phyloP scores from a whole-genome alignment of 2,797 vertebrate genomes.

The Emydoidea blandingii region DNA sequence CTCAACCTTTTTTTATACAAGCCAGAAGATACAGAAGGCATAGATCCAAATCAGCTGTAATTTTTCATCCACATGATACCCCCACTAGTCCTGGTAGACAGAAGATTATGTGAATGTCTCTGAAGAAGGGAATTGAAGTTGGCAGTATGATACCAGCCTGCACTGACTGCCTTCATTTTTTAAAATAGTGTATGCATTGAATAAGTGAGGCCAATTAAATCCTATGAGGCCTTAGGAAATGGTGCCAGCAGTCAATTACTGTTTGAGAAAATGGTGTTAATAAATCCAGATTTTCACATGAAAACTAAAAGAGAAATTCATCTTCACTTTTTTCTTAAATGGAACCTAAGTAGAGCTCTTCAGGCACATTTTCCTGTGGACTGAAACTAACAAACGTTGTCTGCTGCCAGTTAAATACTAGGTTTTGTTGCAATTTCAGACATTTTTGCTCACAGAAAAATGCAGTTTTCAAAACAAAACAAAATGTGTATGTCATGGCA shows the following conservation, averaged over 20 bases:
- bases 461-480: background rate
- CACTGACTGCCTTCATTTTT: background rate
- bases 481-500: background rate
- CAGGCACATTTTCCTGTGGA: background rate
- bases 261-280: conserved; percentile 4
- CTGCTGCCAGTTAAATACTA: background rate
- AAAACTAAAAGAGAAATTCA: background rate
- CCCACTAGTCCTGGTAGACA: background rate
- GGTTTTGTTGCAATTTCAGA: background rate
- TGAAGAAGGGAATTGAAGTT: background rate
- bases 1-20: background rate
- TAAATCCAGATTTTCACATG: background rate
- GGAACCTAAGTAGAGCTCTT: background rate
- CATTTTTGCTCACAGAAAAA: background rate
- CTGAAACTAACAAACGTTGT: background rate
- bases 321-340: background rate
- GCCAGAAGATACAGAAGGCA: background rate
- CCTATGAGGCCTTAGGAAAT: background rate
- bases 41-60: conserved; percentile 12
- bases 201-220: conserved; percentile 41
- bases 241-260: conserved; percentile 2
- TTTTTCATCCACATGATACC: background rate
- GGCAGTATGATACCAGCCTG: background rate
- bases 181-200: conserved; percentile 5
- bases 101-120: background rate